Base-by-base conservation (phyloP, 2,797 vertebrate genomes). In the Ptychadena robeensis region DNA sequence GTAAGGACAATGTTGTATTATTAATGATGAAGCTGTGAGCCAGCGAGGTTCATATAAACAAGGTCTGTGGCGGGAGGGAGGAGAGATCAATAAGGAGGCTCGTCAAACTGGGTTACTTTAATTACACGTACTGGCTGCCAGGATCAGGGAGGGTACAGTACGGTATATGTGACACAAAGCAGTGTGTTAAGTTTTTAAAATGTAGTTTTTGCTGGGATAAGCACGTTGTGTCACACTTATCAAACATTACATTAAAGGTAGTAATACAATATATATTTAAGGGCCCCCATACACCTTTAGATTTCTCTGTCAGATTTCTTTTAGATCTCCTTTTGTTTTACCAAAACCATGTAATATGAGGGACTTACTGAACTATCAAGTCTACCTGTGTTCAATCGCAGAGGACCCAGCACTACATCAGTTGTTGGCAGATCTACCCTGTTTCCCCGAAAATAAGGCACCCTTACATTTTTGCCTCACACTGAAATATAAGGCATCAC, bases 31-130 rank as follows among this genome's bases (percentile, higher is more conserved):
- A 69, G 44, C 18, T 8, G 44, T 2, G 9, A 65, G 38, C 32
- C 30, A 10, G 27, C n/a, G 22, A 28, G 57, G 3, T 40, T 31
- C 15, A 34, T 11, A 32, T 28, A 28, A 28, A 66, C 63, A 32
- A 37, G 12, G 68, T 63, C 53, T 35, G 68, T 53, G n/a, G 9
- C 12, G 6, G 59, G 6, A 37, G 32, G 32, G 12, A 44, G 2
- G 37, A 44, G 30, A 27, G 57, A 72, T 82, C 74, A 35, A 61
- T 78, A 72, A 65, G 44, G 2, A 77, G 34, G 28, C 28, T 25
- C 27, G 25, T 38, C 25, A 65, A 77, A 70, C 44, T 76, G 57
- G 81, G 81, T 77, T 70, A 71, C 2, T 9, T 11, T 73, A 73
- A 81, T 82, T 75, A 75, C n/a, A 75, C 14, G 18, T 14, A 27